Base-by-base conservation (phyloP, 2,113 vertebrate genomes). In the Hemichromis elongatus region DNA sequence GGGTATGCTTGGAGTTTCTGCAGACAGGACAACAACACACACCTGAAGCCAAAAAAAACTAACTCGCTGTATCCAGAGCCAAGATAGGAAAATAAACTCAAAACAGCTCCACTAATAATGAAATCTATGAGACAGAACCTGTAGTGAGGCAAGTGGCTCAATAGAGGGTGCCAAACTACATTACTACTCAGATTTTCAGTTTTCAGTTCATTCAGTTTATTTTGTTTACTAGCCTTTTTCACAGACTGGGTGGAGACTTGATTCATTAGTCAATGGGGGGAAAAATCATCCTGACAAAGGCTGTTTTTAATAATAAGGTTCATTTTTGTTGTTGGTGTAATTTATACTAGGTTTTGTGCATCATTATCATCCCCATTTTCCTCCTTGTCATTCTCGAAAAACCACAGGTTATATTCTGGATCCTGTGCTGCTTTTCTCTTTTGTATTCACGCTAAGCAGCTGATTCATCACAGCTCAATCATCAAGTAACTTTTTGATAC, bases 81-180 rank as follows among this genome's bases (percentile, higher is more conserved):
- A 35, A 53, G 40, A 80, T 5, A 9, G 24, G 24, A n/a, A 80
- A 37, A 75, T 50, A 75, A 50, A 50, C 26, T 75, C 45, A 30
- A 50, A 75, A 50, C 10, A 50, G 45, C 45, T 75, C 42, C 28
- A 28, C 40, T 30, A 75, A 75, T 30, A 19, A n/a, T 35, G 9
- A 35, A 50, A n/a, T 75, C 70, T 30, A 12, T 75, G 9, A 50
- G 9, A 30, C 16, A 30, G 42, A 45, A 30, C 42, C 70, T 50
- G 26, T 28, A 80, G 14, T 66, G 28, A 80, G 52, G 21, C 9
- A 28, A 12, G 2, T 14, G 11, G 18, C 3, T 83, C 89, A 88
- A 35, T 2, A 91, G 88, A 87, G 86, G 88, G 86, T 54, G 52
- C 80, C 87, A 90, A 56, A 90, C 35, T 77, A 55, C 40, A 42